These are phyloP conservation scores for Taxidea taxus DNA, from an alignment of 2,113 vertebrate species.

Conservation along the genomic window DNA sequence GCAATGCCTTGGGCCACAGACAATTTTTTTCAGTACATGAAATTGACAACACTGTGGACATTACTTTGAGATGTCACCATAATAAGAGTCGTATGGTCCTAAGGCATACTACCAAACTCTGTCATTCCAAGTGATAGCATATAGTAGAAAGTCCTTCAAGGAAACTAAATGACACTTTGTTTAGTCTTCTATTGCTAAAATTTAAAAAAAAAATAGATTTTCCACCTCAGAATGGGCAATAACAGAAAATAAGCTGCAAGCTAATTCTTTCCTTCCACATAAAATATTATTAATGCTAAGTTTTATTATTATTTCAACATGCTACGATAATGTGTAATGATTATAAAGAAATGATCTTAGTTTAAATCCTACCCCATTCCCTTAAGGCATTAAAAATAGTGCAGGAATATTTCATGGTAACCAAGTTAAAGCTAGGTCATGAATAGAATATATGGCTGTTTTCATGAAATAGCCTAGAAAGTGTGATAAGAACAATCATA, in stretches of 20 bases:
- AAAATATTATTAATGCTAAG: slow-evolving; percentile 17
- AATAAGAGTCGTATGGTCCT: not conserved
- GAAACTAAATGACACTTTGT: not conserved
- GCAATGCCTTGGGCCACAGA: not conserved
- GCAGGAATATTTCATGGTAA: not conserved
- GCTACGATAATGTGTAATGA: slow-evolving; percentile 9
- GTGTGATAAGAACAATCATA: slow-evolving; percentile 11
- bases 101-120: not conserved
- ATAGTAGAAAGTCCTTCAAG: not conserved
- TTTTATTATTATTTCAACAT: slow-evolving; percentile 53
- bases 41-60: not conserved
- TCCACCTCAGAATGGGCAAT: not conserved
- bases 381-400: slow-evolving; percentile 24
- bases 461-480: slow-evolving; percentile 33
- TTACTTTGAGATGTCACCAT: not conserved
- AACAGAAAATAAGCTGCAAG: not conserved
- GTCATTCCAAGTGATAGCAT: not conserved
- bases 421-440: slow-evolving; percentile 9
- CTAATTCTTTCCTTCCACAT: not conserved
- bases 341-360: not conserved
- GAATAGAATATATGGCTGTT: slow-evolving; percentile 25
- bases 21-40: not conserved
- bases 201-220: not conserved
- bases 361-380: not conserved
- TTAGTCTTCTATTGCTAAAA: not conserved